phyloP scores from a whole-genome alignment of 2,113 vertebrate genomes.

The Burhinus bistriatus region DNA sequence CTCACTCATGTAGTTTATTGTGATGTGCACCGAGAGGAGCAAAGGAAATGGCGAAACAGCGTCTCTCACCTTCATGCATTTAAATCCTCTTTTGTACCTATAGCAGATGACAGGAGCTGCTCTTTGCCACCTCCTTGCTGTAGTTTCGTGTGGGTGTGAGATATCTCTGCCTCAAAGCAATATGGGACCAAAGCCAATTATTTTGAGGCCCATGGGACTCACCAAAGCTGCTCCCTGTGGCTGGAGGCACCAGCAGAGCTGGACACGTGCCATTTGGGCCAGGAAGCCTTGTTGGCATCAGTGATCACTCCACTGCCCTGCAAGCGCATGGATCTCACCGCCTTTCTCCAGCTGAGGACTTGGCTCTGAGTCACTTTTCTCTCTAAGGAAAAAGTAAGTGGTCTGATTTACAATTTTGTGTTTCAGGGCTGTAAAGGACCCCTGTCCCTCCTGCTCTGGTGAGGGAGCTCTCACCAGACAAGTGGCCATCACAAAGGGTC shows the following conservation, averaged over 20 bases:
- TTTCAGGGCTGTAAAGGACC: not conserved
- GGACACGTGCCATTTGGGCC: fast-evolving
- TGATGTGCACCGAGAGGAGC: not conserved
- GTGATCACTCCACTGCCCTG: not conserved
- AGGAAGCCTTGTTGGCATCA: not conserved
- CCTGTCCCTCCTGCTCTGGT: not conserved
- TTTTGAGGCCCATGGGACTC: not conserved
- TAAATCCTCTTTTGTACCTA: not conserved
- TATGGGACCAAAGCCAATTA: not conserved
- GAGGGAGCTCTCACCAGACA: not conserved
- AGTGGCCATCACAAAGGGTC: fast-evolving
- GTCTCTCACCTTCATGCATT: not conserved
- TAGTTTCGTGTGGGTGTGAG: not conserved
- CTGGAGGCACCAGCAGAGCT: not conserved
- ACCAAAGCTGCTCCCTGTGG: not conserved
- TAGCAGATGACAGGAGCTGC: not conserved
- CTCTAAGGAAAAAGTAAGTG: not conserved
- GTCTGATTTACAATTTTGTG: not conserved
- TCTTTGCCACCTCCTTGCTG: not conserved
- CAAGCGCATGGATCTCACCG: not conserved
- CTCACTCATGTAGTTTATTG: not conserved
- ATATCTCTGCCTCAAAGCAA: not conserved
- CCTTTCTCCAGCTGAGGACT: not conserved
- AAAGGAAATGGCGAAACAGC: not conserved
- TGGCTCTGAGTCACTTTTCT: not conserved